A percentile compares a stretch with the other conserved stretches of the same genome.
These are phyloP conservation scores for Syngnathoides biaculeatus DNA, from an alignment of 2,113 vertebrate genomes.

Conservation along the genomic window DNA sequence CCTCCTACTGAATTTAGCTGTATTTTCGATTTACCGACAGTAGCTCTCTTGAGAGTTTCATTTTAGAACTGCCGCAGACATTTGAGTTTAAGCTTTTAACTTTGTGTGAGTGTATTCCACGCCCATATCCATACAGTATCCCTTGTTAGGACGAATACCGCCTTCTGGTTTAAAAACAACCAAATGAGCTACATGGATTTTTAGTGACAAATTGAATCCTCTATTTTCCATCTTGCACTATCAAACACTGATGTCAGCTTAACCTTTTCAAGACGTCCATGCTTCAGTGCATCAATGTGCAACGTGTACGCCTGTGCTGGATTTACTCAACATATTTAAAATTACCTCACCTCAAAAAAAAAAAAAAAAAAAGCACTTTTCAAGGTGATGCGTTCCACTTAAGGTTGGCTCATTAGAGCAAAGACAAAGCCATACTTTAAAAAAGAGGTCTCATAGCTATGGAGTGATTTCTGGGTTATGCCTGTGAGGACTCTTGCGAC, in stretches of 20 bases:
- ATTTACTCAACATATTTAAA: background rate
- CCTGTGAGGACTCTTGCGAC: conserved; percentile 19
- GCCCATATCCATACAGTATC: background rate
- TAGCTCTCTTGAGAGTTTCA: background rate
- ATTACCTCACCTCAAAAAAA: background rate
- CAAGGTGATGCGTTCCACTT: background rate
- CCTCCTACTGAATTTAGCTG: background rate
- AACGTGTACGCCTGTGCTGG: too few species aligned
- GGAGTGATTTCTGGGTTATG: conserved; percentile 22
- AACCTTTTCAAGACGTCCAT: background rate
- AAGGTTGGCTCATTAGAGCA: conserved; percentile 1
- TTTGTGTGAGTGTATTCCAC: too few species aligned
- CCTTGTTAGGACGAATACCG: background rate
- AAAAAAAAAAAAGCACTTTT: background rate
- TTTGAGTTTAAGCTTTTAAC: background rate
- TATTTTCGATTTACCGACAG: background rate
- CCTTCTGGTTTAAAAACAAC: background rate
- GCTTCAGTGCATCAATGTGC: background rate
- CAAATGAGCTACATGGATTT: background rate
- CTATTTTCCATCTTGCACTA: background rate
- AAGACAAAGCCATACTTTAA: conserved; percentile 6
- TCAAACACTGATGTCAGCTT: conserved; percentile 4
- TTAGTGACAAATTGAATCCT: too few species aligned
- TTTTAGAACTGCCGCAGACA: background rate
- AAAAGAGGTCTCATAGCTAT: background rate